phyloP scores from a whole-genome alignment of 2,797 vertebrate species.

The Chaetodon trifasciatus region DNA sequence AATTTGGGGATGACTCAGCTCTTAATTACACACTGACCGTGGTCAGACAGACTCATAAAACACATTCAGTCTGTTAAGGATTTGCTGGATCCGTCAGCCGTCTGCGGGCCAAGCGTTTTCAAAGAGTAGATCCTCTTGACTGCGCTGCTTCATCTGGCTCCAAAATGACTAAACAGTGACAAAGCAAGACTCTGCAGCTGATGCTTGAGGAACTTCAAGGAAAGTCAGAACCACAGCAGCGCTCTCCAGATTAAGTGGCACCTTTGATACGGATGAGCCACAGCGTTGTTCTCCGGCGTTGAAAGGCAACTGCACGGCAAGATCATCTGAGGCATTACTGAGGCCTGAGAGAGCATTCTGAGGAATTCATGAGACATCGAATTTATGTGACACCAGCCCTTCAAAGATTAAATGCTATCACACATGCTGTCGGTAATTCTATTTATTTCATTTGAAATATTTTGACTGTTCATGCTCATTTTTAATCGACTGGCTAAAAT shows the following conservation, averaged over 20 bases:
- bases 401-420: not conserved
- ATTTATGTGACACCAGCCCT: not conserved
- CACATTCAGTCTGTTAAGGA: constrained; percentile 47
- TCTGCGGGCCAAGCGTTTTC: constrained; percentile 59
- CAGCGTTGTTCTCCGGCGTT: not conserved
- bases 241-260: constrained; percentile 19
- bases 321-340: constrained; percentile 14
- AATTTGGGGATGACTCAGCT: constrained; percentile 58
- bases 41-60: constrained; percentile 70
- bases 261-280: constrained; percentile 4
- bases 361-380: not conserved
- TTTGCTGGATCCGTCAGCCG: constrained; percentile 51
- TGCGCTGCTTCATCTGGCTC: constrained; percentile 52
- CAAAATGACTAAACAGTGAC: constrained; percentile 69
- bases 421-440: not conserved
- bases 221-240: constrained; percentile 30
- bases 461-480: not conserved
- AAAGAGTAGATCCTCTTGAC: constrained; percentile 55
- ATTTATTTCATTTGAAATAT: not conserved
- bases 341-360: not conserved
- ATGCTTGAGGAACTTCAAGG: constrained; percentile 41
- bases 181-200: constrained; percentile 61
- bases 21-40: constrained; percentile 60
- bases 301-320: not conserved
- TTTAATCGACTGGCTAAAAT: not conserved